These are phyloP conservation scores for Sphenodon punctatus DNA, from an alignment of 2,797 vertebrate genomes.

Conservation along the genomic window DNA sequence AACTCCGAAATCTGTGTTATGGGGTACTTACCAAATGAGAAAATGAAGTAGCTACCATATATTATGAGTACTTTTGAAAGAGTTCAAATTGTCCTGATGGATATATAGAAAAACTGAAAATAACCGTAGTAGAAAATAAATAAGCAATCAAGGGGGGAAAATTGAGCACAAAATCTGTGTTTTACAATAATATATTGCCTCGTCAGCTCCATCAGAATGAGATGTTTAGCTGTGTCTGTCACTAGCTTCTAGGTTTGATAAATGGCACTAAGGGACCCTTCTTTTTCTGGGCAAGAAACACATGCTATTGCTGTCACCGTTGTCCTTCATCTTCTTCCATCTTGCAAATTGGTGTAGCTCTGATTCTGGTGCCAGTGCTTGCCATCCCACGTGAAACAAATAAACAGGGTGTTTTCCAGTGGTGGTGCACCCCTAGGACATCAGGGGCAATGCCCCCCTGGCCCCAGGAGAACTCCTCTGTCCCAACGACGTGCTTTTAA, in stretches of 20 bases:
- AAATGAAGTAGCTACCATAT: not conserved
- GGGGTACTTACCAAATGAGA: not conserved
- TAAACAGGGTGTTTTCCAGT: too few species aligned
- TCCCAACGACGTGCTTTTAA: too few species aligned
- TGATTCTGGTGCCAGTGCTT: not conserved
- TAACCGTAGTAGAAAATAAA: slow-evolving; percentile 10
- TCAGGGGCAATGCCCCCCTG: too few species aligned
- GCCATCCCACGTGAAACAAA: slow-evolving; percentile 4
- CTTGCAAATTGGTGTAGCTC: slow-evolving; percentile 8
- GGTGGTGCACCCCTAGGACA: too few species aligned
- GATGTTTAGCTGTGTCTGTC: not conserved
- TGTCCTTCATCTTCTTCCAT: not conserved
- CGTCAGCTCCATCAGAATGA: slow-evolving; percentile 15
- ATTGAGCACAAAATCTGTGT: not conserved
- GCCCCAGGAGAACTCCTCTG: too few species aligned
- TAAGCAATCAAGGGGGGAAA: not conserved
- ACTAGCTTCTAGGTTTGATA: slow-evolving; percentile 3
- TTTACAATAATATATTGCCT: slow-evolving; percentile 26
- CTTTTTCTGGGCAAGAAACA: slow-evolving; percentile 27
- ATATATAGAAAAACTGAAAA: not conserved
- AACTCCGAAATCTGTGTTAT: fast-evolving
- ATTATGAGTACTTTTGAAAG: not conserved
- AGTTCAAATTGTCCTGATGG: not conserved
- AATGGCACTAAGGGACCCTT: not conserved
- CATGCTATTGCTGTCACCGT: not conserved